These are phyloP conservation scores for Napeogenes inachia DNA, from an alignment of 2,888 invertebrate genomes.

Conservation along the genomic window DNA sequence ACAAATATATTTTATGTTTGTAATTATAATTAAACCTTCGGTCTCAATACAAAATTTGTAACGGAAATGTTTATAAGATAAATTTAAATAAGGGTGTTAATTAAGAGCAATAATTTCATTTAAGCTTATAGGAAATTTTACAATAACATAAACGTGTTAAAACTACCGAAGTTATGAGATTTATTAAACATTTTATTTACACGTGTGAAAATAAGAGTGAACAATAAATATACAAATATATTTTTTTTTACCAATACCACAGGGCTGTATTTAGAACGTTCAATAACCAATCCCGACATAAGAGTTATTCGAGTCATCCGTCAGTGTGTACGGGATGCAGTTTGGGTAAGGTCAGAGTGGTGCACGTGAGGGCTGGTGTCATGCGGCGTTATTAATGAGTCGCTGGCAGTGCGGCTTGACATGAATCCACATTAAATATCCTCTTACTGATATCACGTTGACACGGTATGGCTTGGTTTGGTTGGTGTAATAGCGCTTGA, in stretches of 20 bases:
- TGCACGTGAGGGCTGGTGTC: constrained; percentile 35
- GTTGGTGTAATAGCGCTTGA: constrained; percentile 23
- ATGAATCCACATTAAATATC: constrained; percentile 32
- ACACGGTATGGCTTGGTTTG: constrained; percentile 24
- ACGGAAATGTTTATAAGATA: too few species aligned
- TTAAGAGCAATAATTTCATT: too few species aligned
- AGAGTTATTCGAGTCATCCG: constrained; percentile 18
- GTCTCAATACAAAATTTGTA: too few species aligned
- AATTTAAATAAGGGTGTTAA: too few species aligned
- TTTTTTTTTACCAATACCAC: background rate
- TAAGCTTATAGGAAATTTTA: too few species aligned
- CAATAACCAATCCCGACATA: constrained; percentile 2
- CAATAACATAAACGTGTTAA: too few species aligned
- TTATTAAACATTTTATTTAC: too few species aligned
- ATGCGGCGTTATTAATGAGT: constrained; percentile 41
- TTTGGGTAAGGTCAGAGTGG: constrained; percentile 30
- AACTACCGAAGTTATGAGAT: too few species aligned
- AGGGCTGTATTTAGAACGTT: background rate
- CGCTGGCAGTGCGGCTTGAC: constrained; percentile 34
- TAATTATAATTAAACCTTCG: too few species aligned
- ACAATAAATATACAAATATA: too few species aligned
- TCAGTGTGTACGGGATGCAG: constrained; percentile 22
- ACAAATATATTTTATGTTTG: too few species aligned
- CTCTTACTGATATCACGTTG: constrained; percentile 32
- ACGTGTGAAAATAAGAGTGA: too few species aligned